Base-by-base conservation (phyloP, 2,113 vertebrate genomes). In the Menura novaehollandiae region DNA sequence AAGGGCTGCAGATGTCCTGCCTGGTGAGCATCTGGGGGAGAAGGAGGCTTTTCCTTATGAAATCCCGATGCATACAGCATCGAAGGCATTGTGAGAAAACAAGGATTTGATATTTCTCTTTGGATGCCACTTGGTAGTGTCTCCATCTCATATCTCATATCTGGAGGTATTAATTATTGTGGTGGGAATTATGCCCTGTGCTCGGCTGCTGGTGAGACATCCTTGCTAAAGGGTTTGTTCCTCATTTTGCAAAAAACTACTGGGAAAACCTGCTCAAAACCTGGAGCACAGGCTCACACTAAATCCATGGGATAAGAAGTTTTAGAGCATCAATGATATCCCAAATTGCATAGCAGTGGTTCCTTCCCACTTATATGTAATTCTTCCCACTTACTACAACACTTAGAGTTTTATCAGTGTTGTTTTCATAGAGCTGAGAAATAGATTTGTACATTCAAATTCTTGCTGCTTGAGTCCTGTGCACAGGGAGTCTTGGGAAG, bases 1-100 rank as follows among this genome's bases (percentile, higher is more conserved):
- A 63, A 84, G 86, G 95, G 60, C 63, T 66, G 33, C 97, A 97
- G 97, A 97, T 97, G 97, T 93, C 89, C 75, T 60, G 73, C 85
- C 91, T 62, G 51, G 43, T 10, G 1, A 79, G 89, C 87, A 89
- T 83, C 96, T 95, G 96, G 85, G 73, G 68, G 21, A 88, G 43
- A 62, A 33, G 88, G 81, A 82, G n/a, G 37, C 6, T 86, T 95
- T 80, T 85, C 93, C 62, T 43, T 14, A n/a, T 12, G 55, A n/a
- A 53, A 49, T 55, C 43, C 49, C 69, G 17, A 1, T 26, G 81
- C 82, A 58, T 66, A 1, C 10, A 4, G 62, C 51, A 35, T 46
- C 0, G 0, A 76, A 58, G 84, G 41, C 60, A 21, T 41, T 23
- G 39, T 3, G 69, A 75, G 79, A 16, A 85, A 56, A 55, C 5